Evolutionary conservation across 2,888 invertebrate species (phyloP).

Genomic region (Microctonus brassicae): DNA sequence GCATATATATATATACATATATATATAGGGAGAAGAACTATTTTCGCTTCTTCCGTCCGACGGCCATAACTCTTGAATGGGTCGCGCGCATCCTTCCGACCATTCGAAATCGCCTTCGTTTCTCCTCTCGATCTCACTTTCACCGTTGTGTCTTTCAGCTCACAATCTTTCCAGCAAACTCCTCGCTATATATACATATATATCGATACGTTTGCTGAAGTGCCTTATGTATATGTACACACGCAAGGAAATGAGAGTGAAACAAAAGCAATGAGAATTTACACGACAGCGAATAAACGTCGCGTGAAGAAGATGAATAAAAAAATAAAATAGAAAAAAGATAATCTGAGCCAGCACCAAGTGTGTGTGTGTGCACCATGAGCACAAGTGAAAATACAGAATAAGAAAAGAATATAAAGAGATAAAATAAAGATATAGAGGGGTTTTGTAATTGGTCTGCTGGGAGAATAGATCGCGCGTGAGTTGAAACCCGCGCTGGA

Average conservation of each 20-base stretch:
- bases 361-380: background rate
- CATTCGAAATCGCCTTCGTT: background rate
- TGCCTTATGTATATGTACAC: background rate
- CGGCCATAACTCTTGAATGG: constrained; percentile 9
- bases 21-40: background rate
- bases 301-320: background rate
- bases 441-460: constrained; percentile 53
- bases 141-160: background rate
- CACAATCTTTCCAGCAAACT: background rate
- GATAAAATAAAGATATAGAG: constrained; percentile 11
- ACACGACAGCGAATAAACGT: background rate
- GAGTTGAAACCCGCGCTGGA: constrained; percentile 25
- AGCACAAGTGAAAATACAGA: background rate
- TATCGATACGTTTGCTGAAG: background rate
- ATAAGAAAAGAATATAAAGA: constrained; percentile 19
- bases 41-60: background rate
- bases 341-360: no score
- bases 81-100: constrained; percentile 8
- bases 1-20: background rate
- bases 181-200: background rate
- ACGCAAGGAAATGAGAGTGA: background rate
- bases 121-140: background rate
- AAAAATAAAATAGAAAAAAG: background rate
- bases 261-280: background rate
- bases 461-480: constrained; percentile 52